phyloP scores from a whole-genome alignment of 2,888 invertebrate species.

The Cephus pygmeus region DNA sequence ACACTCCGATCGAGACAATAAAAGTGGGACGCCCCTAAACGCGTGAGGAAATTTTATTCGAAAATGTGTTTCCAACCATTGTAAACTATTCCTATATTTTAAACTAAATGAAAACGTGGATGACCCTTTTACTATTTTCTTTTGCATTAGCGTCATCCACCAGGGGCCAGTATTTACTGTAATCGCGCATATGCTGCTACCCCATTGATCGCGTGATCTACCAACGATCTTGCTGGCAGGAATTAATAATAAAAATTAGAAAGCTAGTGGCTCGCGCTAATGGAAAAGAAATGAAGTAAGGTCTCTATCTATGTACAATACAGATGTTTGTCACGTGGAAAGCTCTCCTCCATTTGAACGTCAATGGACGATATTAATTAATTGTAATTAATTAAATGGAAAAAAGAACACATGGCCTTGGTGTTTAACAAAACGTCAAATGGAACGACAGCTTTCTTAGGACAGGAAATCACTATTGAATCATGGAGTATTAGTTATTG shows the following conservation, averaged over 20 bases:
- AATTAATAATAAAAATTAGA: neutral
- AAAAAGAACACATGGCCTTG: slow-evolving; percentile 37
- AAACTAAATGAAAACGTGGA: slow-evolving; percentile 18
- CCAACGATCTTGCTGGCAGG: neutral
- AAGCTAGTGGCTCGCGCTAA: slow-evolving; percentile 13
- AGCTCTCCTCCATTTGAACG: slow-evolving; percentile 20
- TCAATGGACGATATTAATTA: slow-evolving; percentile 26
- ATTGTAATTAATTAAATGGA: slow-evolving; percentile 28
- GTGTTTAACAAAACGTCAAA: slow-evolving; percentile 34
- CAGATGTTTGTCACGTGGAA: slow-evolving; percentile 25
- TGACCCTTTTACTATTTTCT: neutral
- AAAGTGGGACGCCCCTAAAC: slow-evolving; percentile 52
- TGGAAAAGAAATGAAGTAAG: slow-evolving; percentile 16
- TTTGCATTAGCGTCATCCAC: slow-evolving; percentile 14
- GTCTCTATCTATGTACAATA: slow-evolving; percentile 32
- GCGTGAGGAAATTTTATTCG: slow-evolving; percentile 28
- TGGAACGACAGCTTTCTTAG: slow-evolving; percentile 43
- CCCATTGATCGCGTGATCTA: neutral
- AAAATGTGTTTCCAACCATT: slow-evolving; percentile 39
- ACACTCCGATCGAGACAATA: slow-evolving; percentile 32
- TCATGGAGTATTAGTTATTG: slow-evolving; percentile 61
- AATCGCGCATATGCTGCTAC: neutral
- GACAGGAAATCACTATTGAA: slow-evolving; percentile 45
- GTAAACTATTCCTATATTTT: slow-evolving; percentile 23
- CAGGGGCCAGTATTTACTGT: neutral